Percentiles rank a stretch among this genome's conserved stretches.
These are phyloP conservation scores for Tadarida brasiliensis DNA, from an alignment of 2,797 vertebrate species.

Conservation along the genomic window DNA sequence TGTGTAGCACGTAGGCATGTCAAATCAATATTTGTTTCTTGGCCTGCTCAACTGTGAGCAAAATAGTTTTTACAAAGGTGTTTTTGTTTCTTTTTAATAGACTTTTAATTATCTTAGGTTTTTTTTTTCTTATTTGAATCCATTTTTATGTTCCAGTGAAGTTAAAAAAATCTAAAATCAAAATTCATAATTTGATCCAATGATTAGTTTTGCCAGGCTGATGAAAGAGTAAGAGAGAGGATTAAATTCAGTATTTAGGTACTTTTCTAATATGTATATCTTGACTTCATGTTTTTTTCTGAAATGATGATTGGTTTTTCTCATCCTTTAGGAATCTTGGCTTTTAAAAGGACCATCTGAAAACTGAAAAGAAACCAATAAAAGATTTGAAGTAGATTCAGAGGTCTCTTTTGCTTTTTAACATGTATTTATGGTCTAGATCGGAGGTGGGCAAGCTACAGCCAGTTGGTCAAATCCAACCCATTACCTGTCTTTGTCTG, in stretches of 20 bases:
- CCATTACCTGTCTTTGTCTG: neutral
- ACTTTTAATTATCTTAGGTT: neutral
- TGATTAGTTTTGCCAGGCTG: neutral
- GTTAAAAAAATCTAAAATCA: neutral
- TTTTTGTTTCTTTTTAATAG: neutral
- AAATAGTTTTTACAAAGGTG: neutral
- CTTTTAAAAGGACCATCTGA: neutral
- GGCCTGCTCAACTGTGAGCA: neutral
- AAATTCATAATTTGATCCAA: neutral
- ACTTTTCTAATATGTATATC: neutral
- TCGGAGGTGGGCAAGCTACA: neutral
- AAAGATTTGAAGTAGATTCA: neutral
- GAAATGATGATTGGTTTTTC: neutral
- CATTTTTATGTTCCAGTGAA: neutral
- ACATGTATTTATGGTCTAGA: neutral
- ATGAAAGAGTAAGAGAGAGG: neutral
- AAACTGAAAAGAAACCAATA: conserved; percentile 12
- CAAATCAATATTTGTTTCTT: neutral
- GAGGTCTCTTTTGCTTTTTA: neutral
- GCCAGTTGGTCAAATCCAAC: neutral
- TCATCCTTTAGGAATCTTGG: neutral
- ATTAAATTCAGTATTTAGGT: neutral
- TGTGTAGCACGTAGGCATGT: neutral
- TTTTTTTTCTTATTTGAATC: neutral
- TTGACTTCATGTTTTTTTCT: neutral